Conservation (phyloP, 2,113 vertebrate species). For the Python bivittatus region DNA sequence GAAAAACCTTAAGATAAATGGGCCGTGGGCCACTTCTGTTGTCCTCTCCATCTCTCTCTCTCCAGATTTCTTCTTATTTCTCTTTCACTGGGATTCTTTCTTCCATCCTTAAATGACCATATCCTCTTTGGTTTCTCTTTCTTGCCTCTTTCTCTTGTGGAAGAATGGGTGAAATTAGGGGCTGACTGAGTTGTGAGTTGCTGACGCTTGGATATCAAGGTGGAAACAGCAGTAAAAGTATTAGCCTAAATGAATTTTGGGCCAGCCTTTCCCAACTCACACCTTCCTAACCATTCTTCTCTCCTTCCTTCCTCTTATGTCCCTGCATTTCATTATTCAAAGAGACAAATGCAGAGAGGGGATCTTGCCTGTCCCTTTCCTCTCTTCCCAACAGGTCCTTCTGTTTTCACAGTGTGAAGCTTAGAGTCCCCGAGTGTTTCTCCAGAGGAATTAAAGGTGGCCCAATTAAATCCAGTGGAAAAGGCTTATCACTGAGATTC, state of each 20-base stretch:
- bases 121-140: conserved; percentile 45
- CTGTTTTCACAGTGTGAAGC: conserved; percentile 72
- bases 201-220: conserved; percentile 61
- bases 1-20: background rate
- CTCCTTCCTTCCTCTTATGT: background rate
- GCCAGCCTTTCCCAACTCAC: background rate
- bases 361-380: conserved; percentile 23
- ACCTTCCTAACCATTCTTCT: background rate
- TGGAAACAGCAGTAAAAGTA: conserved; percentile 51
- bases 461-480: conserved; percentile 73
- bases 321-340: conserved; percentile 27
- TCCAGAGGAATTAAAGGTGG: conserved; percentile 74
- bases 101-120: conserved; percentile 47
- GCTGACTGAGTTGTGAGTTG: conserved; percentile 62
- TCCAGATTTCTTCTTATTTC: conserved; percentile 57
- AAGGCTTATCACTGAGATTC: conserved; percentile 71
- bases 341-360: conserved; percentile 53
- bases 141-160: conserved; percentile 41
- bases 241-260: conserved; percentile 46
- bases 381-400: conserved; percentile 37
- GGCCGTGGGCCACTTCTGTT: background rate
- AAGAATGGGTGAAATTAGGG: conserved; percentile 65
- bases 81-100: conserved; percentile 16
- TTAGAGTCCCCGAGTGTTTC: conserved; percentile 73
- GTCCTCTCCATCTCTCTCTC: background rate